Conservation (phyloP, 1,140 invertebrate genomes). For the Pseudomyrmex dendroicus region DNA sequence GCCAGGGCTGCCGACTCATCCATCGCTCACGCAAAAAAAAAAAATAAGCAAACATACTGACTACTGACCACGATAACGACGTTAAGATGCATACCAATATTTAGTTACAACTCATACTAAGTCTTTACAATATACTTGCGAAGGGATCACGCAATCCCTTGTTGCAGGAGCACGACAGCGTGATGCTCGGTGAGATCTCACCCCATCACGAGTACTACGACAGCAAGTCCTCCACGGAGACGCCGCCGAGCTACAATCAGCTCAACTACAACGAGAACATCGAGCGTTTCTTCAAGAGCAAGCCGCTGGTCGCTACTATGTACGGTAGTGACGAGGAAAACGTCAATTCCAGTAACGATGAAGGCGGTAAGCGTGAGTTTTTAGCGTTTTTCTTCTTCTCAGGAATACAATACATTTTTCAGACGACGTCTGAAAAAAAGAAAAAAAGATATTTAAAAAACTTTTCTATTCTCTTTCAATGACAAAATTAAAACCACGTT, state of each 20-base stretch:
- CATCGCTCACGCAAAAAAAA: conserved; percentile 29
- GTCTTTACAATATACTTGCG: conserved; percentile 80
- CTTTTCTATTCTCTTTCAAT: neutral
- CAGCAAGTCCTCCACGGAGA: conserved; percentile 93
- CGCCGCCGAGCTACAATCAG: conserved; percentile 93
- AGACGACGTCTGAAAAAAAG: no score
- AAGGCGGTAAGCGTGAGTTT: conserved; percentile 63
- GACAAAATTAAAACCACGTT: no score
- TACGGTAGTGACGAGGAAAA: conserved; percentile 80
- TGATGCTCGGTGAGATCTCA: conserved; percentile 94
- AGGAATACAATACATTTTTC: no score
- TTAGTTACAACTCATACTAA: conserved; percentile 68
- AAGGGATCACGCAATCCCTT: conserved; percentile 84
- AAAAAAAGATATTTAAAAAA: no score
- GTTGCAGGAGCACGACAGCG: conserved; percentile 91
- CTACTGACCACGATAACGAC: conserved; percentile 43
- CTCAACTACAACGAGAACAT: conserved; percentile 95
- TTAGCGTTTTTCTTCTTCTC: neutral
- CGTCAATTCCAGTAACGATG: conserved; percentile 76
- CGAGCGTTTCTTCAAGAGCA: conserved; percentile 93
- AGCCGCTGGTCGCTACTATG: conserved; percentile 88
- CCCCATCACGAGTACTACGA: conserved; percentile 93
- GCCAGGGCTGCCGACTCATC: conserved; percentile 12
- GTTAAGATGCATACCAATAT: conserved; percentile 26
- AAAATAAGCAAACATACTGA: conserved; percentile 54